Percentiles rank a stretch among this genome's conserved stretches.
phyloP scores from a whole-genome alignment of 2,113 vertebrate species.

The Mirza zaza region DNA sequence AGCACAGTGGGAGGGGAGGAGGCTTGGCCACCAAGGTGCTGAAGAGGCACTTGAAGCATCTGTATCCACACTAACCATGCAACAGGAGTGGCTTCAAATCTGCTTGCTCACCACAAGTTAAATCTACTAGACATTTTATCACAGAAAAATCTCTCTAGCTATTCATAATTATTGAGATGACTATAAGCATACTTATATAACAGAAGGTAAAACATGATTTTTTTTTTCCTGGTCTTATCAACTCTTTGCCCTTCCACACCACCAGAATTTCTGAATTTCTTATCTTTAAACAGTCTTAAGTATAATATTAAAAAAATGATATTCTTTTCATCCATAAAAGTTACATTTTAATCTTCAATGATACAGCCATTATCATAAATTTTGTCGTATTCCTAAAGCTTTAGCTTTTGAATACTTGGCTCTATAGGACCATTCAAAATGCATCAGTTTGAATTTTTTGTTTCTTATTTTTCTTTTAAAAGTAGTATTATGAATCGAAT shows the following conservation, averaged over 20 bases:
- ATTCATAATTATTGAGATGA: background rate
- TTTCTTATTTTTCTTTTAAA: constrained; percentile 44
- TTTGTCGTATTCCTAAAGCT: constrained; percentile 5
- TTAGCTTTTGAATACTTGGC: background rate
- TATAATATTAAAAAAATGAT: background rate
- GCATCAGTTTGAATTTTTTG: background rate
- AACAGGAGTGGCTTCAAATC: background rate
- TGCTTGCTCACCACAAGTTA: background rate
- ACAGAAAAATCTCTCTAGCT: background rate
- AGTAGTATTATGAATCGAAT: background rate
- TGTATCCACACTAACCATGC: rapidly evolving
- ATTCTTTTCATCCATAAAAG: background rate
- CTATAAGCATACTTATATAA: background rate
- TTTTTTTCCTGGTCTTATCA: background rate
- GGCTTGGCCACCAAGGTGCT: background rate
- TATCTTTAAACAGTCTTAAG: background rate
- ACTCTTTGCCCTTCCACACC: background rate
- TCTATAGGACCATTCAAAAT: background rate
- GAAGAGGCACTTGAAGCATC: background rate
- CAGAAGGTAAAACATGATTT: background rate
- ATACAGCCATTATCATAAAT: background rate
- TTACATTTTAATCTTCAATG: constrained; percentile 5
- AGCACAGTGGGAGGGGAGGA: too few relatives aligned
- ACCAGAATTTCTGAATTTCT: background rate
- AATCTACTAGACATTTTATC: background rate